A percentile compares a stretch with the other conserved stretches of the same genome.
Evolutionary conservation across 2,113 vertebrate genomes (phyloP).

Genomic region (Neomonachus schauinslandi): DNA sequence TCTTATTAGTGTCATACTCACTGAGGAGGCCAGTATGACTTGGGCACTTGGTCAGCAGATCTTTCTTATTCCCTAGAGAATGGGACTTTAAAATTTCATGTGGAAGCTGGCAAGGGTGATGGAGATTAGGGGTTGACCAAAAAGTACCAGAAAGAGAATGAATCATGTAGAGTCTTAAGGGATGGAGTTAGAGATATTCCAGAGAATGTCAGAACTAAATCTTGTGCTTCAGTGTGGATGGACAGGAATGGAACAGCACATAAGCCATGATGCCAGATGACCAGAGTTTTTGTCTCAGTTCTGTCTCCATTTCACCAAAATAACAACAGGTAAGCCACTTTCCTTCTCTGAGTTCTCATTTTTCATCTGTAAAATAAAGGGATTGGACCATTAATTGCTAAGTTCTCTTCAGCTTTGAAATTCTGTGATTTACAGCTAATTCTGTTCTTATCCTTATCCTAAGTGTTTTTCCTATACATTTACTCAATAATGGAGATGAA

Average conservation of each 20-base stretch:
- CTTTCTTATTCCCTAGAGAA: constrained; percentile 66
- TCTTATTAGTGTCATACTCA: constrained; percentile 76
- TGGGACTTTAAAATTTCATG: constrained; percentile 41
- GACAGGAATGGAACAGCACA: too few relatives aligned
- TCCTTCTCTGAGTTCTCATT: background rate
- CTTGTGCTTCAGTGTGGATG: background rate
- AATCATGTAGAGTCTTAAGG: background rate
- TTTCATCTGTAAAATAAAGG: background rate
- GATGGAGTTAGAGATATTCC: background rate
- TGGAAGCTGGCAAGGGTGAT: constrained; percentile 17
- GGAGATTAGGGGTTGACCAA: constrained; percentile 32
- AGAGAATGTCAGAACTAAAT: background rate
- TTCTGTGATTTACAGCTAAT: background rate
- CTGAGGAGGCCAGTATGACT: constrained; percentile 60
- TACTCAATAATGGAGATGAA: background rate
- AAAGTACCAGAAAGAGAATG: rapidly evolving
- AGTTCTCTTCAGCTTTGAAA: constrained; percentile 33
- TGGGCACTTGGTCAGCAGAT: constrained; percentile 26
- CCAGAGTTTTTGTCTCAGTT: background rate
- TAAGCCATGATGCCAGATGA: background rate
- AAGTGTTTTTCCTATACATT: background rate
- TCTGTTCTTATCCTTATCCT: background rate
- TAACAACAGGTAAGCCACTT: background rate
- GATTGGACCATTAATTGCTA: background rate
- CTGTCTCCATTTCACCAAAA: background rate